Conservation (phyloP, 2,888 invertebrate species). For the Xylota segnis region DNA sequence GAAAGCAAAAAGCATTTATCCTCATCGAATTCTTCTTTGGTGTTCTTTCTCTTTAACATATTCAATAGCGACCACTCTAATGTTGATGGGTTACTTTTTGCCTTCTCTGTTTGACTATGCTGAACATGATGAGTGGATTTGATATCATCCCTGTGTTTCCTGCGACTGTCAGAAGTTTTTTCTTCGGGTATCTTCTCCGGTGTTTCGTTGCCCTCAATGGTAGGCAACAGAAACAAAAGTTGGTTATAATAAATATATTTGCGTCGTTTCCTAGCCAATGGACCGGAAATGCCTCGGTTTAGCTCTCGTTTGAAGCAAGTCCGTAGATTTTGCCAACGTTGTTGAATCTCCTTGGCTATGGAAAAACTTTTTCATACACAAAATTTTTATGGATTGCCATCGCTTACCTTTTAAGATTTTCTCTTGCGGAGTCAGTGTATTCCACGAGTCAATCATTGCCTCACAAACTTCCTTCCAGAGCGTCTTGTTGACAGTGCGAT, state of each 20-base stretch:
- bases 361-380: background rate
- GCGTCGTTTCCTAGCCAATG: conserved; percentile 13
- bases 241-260: conserved; percentile 23
- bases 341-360: conserved; percentile 26
- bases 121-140: background rate
- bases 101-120: background rate
- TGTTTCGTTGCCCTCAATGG: background rate
- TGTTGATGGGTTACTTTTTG: background rate
- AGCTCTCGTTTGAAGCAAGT: conserved; percentile 29
- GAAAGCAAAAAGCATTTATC: conserved; percentile 13
- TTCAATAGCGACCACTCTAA: background rate
- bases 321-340: conserved; percentile 30
- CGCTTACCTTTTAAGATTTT: conserved; percentile 1
- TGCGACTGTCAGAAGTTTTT: background rate
- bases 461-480: conserved; percentile 36
- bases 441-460: conserved; percentile 15
- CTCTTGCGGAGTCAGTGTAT: background rate
- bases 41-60: background rate
- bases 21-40: conserved; percentile 13
- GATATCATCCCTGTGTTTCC: background rate
- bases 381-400: background rate
- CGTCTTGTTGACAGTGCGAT: background rate
- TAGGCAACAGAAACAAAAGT: background rate
- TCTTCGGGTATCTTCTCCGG: background rate
- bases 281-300: background rate